A percentile compares a stretch with the other conserved stretches of the same genome.
Conservation (phyloP, 2,797 vertebrate species). For the Hypotaenidia philippensis region DNA sequence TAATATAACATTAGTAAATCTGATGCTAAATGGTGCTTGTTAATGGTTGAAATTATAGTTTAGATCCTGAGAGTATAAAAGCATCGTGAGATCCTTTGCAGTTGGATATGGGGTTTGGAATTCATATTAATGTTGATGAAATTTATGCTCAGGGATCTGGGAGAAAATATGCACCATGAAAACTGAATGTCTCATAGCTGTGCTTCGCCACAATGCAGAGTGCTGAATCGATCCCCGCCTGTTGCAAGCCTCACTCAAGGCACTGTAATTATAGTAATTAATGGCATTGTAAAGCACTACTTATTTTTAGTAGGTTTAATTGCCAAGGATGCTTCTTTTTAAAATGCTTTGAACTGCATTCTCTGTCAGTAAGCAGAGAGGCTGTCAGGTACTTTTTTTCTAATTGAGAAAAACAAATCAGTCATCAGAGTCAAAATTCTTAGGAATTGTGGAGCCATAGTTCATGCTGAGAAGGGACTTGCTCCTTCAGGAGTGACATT, state of each 20-base stretch:
- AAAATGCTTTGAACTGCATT: constrained; percentile 38
- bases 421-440: constrained; percentile 35
- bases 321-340: constrained; percentile 42
- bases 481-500: neutral
- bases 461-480: neutral
- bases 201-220: neutral
- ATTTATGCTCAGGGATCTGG: neutral
- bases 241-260: constrained; percentile 16
- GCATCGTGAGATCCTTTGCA: neutral
- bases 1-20: constrained; percentile 62
- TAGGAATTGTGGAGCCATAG: neutral
- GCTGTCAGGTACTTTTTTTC: neutral
- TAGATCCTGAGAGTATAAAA: constrained; percentile 3
- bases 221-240: neutral
- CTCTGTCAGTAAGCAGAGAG: neutral
- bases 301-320: constrained; percentile 61
- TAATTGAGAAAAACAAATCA: constrained; percentile 49
- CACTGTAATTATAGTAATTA: constrained; percentile 48
- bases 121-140: constrained; percentile 12
- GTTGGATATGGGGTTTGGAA: neutral
- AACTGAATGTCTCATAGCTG: neutral
- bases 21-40: constrained; percentile 62
- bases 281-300: constrained; percentile 25
- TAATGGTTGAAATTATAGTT: constrained; percentile 62
- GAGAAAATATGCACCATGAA: constrained; percentile 13